Conservation (phyloP, 2,113 vertebrate species). For the Heliornis fulica region DNA sequence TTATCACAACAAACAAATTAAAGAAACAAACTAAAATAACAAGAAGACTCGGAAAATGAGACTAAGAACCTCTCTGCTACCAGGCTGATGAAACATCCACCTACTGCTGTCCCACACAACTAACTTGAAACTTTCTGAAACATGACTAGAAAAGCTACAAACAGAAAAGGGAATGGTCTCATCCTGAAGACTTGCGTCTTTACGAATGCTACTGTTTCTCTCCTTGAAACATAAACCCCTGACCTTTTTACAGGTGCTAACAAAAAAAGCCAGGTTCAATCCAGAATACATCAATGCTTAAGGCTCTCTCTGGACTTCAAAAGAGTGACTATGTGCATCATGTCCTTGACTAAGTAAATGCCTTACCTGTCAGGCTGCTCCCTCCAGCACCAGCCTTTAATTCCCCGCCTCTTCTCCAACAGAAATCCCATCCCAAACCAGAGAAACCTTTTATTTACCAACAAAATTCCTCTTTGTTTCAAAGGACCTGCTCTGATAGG, state of each 20-base stretch:
- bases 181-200: not conserved
- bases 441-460: not conserved
- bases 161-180: not conserved
- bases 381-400: not conserved
- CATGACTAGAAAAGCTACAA: not conserved
- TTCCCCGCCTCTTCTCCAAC: not conserved
- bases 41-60: not conserved
- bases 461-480: not conserved
- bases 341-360: not conserved
- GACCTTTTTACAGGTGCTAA: not conserved
- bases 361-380: not conserved
- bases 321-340: not conserved
- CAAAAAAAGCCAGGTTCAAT: not conserved
- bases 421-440: not conserved
- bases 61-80: not conserved
- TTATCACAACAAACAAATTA: not conserved
- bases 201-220: not conserved
- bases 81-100: not conserved
- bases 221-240: not conserved
- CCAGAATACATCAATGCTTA: not conserved
- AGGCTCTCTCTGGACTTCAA: not conserved
- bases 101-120: not conserved
- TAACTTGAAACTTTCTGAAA: not conserved
- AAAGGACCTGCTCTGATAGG: not conserved
- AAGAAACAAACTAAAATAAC: not conserved